These are phyloP conservation scores for Drosophila diplacantha DNA, from an alignment of 2,888 invertebrate species.

Conservation along the genomic window DNA sequence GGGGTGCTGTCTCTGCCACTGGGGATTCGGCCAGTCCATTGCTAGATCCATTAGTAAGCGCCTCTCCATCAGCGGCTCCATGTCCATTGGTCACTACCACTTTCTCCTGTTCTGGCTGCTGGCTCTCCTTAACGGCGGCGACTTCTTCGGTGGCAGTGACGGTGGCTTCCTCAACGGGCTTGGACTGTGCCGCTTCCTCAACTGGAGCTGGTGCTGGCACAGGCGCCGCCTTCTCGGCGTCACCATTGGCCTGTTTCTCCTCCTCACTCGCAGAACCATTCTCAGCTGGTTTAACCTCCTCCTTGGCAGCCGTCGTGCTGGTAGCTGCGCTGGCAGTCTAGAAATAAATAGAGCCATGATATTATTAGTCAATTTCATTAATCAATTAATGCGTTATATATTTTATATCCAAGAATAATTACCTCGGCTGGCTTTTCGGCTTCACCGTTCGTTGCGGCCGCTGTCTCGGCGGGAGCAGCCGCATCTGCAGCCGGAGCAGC, in stretches of 20 bases:
- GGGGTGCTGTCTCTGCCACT: conserved; percentile 55
- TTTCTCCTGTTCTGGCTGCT: conserved; percentile 40
- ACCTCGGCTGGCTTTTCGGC: conserved; percentile 83
- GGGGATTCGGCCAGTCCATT: conserved; percentile 63
- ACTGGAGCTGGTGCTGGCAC: conserved; percentile 40
- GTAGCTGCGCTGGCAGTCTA: conserved; percentile 8
- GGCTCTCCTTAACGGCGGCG: conserved; percentile 47
- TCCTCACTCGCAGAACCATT: conserved; percentile 66
- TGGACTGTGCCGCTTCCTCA: conserved; percentile 54
- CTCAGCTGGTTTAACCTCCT: conserved; percentile 56
- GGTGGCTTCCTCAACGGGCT: conserved; percentile 45
- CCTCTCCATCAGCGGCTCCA: conserved; percentile 38
- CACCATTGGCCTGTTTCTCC: conserved; percentile 62
- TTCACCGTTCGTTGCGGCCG: conserved; percentile 79
- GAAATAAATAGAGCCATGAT: background rate
- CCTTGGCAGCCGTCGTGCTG: conserved; percentile 43
- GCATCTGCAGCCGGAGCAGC: conserved; percentile 26
- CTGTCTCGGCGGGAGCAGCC: conserved; percentile 39
- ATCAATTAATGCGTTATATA: background rate
- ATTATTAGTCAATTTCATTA: no score
- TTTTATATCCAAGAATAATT: conserved; percentile 61
- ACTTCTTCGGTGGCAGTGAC: conserved; percentile 23
- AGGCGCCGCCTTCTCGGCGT: conserved; percentile 49
- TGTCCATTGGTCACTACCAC: conserved; percentile 66
- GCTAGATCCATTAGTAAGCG: conserved; percentile 70